Evolutionary conservation across 92 coral and sea anemone species (phyloP).

Genomic region (Paramuricea clavata): DNA sequence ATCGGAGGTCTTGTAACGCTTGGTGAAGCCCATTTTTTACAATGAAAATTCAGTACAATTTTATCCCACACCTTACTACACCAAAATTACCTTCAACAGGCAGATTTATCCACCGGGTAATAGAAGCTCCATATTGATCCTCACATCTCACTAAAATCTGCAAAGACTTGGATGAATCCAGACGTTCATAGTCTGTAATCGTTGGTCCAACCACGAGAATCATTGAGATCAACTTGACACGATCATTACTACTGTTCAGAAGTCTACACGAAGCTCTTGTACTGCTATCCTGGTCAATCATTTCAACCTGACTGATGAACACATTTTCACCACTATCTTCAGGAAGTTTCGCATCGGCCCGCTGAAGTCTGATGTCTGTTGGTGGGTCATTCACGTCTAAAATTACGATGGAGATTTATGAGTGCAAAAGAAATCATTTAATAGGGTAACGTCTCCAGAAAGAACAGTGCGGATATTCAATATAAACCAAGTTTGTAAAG

Average conservation of each 20-base stretch:
- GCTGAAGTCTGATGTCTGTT: constrained; percentile 52
- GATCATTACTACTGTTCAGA: constrained; percentile 73
- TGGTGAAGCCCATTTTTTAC: too few species aligned
- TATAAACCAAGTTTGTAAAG: too few species aligned
- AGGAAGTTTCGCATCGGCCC: constrained; percentile 48
- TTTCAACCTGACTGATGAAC: constrained; percentile 72
- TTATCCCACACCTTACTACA: background rate
- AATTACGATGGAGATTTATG: background rate
- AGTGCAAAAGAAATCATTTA: background rate
- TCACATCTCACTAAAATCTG: constrained; percentile 75
- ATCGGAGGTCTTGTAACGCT: too few species aligned
- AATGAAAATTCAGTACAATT: too few species aligned
- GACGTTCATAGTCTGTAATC: constrained; percentile 78
- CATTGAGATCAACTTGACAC: constrained; percentile 61
- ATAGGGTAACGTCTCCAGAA: background rate
- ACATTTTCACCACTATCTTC: constrained; percentile 77
- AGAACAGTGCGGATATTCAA: too few species aligned
- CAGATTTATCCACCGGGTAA: constrained; percentile 67
- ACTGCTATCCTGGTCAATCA: constrained; percentile 83
- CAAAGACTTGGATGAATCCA: constrained; percentile 60
- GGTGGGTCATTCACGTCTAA: constrained; percentile 95
- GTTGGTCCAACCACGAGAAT: constrained; percentile 83
- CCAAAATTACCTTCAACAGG: constrained; percentile 70
- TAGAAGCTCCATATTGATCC: constrained; percentile 73
- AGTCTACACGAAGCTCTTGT: constrained; percentile 70